Evolutionary conservation across 1,140 invertebrate species (phyloP).

Genomic region (Drosophila murphyi): DNA sequence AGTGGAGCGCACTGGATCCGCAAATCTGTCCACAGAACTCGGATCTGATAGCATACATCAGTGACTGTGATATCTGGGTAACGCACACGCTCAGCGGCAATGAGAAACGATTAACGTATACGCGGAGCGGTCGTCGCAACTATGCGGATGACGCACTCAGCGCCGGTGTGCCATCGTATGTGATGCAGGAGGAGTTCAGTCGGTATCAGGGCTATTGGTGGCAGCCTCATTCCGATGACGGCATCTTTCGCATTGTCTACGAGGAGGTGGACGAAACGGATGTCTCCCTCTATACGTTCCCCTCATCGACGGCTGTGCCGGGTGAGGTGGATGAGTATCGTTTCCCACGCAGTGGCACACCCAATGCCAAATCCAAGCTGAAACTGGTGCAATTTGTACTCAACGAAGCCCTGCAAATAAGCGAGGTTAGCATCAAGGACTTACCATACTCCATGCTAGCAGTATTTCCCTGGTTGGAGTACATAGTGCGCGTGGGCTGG

Average conservation of each 20-base stretch:
- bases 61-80: slow-evolving; percentile 95
- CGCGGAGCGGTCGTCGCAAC: slow-evolving; percentile 89
- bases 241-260: slow-evolving; percentile 95
- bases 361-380: slow-evolving; percentile 95
- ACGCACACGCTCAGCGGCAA: slow-evolving; percentile 91
- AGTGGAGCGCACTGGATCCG: slow-evolving; percentile 91
- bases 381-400: slow-evolving; percentile 95
- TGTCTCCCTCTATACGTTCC: slow-evolving; percentile 96
- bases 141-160: slow-evolving; percentile 93
- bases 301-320: slow-evolving; percentile 89
- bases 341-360: slow-evolving; percentile 95
- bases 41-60: slow-evolving; percentile 95
- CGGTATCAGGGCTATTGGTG: slow-evolving; percentile 99
- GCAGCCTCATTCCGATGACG: slow-evolving; percentile 92
- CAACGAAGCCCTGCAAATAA: slow-evolving; percentile 88
- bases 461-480: slow-evolving; percentile 96
- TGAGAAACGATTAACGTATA: slow-evolving; percentile 91
- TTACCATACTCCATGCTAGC: slow-evolving; percentile 90
- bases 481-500: slow-evolving; percentile 97
- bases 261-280: slow-evolving; percentile 98
- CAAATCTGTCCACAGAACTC: slow-evolving; percentile 96
- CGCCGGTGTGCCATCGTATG: slow-evolving; percentile 97
- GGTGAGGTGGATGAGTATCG: slow-evolving; percentile 94
- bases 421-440: slow-evolving; percentile 89
- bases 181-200: slow-evolving; percentile 99